Evolutionary conservation across 2,797 vertebrate genomes (phyloP).

Genomic region (Falco cherrug): DNA sequence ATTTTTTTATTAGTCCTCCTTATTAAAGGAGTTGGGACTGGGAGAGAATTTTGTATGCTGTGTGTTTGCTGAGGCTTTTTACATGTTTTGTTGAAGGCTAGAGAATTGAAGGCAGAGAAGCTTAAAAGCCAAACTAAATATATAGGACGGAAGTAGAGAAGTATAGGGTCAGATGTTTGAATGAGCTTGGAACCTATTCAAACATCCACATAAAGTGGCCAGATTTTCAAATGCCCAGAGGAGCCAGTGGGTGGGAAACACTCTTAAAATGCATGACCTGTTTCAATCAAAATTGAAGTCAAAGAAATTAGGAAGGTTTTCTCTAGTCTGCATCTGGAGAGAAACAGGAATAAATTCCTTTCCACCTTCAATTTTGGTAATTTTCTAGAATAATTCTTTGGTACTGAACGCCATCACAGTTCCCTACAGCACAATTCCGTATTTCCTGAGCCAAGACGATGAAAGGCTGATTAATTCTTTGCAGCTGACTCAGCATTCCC

Average conservation of each 20-base stretch:
- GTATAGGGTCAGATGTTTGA: background rate
- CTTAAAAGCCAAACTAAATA: background rate
- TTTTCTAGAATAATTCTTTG: constrained; percentile 1
- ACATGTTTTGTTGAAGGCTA: background rate
- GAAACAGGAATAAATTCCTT: background rate
- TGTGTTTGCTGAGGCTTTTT: background rate
- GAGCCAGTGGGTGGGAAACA: background rate
- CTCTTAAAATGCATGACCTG: background rate
- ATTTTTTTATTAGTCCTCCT: background rate
- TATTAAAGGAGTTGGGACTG: background rate
- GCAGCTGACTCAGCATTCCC: constrained; percentile 8
- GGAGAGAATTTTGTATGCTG: background rate
- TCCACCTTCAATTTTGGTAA: background rate
- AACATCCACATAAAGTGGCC: background rate
- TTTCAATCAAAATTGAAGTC: background rate
- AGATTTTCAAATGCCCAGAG: background rate
- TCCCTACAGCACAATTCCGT: background rate
- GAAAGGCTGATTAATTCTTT: constrained; percentile 36
- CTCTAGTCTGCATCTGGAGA: background rate
- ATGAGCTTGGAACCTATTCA: background rate
- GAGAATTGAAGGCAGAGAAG: background rate
- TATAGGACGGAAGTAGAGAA: background rate
- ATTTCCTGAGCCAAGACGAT: background rate
- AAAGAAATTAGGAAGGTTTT: background rate
- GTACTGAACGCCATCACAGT: background rate